phyloP scores from a whole-genome alignment of 2,113 vertebrate species.

The Origma solitaria region DNA sequence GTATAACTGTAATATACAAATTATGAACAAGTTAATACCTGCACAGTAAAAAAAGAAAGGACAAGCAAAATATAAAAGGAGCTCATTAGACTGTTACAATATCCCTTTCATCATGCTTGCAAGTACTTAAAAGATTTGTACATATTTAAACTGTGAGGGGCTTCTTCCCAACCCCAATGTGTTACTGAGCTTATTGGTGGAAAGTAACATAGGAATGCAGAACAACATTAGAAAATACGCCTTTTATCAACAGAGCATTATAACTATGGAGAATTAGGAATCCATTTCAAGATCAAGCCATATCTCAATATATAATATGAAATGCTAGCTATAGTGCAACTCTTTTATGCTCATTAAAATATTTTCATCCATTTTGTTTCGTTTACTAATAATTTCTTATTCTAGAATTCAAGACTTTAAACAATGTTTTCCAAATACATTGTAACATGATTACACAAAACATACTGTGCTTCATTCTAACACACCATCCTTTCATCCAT shows the following conservation, averaged over 20 bases:
- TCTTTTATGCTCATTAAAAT: neutral
- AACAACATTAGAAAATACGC: neutral
- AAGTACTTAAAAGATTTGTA: neutral
- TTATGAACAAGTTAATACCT: neutral
- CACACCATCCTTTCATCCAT: neutral
- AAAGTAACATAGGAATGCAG: neutral
- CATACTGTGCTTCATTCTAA: neutral
- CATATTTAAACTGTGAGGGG: neutral
- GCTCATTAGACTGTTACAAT: neutral
- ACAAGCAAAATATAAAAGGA: neutral
- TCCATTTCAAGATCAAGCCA: neutral
- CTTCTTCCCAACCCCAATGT: neutral
- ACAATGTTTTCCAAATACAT: neutral
- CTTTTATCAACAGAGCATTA: neutral
- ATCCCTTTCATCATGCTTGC: neutral
- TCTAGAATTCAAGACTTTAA: neutral
- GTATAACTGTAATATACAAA: neutral
- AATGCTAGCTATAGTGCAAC: neutral
- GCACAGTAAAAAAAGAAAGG: neutral
- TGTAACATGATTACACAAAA: neutral
- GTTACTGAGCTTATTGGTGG: neutral
- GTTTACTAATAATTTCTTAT: neutral
- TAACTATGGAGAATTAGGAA: neutral
- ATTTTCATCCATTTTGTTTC: neutral
- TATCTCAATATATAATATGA: neutral